phyloP scores from a whole-genome alignment of 2,113 vertebrate species.

The Paracanthobrama guichenoti region DNA sequence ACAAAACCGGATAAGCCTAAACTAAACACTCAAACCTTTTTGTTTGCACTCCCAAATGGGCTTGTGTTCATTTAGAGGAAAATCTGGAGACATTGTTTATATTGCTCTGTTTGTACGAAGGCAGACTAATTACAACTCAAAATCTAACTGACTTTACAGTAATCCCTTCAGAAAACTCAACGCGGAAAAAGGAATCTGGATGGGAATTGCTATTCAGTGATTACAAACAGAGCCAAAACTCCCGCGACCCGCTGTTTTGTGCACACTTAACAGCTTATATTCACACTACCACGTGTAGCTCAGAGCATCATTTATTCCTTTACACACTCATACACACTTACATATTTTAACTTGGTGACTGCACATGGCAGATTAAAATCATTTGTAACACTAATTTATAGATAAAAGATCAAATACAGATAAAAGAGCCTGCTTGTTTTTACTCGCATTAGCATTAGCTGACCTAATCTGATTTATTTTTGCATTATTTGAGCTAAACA shows the following conservation, averaged over 20 bases:
- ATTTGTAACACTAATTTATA: background rate
- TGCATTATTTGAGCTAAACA: conserved; percentile 1
- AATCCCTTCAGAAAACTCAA: conserved; percentile 62
- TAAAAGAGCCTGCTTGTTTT: background rate
- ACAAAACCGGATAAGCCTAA: conserved; percentile 67
- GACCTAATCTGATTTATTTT: background rate
- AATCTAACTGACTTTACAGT: conserved; percentile 63
- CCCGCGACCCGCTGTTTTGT: background rate
- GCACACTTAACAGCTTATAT: background rate
- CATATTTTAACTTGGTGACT: background rate
- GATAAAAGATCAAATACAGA: background rate
- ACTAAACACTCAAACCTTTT: conserved; percentile 67
- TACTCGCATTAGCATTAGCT: background rate
- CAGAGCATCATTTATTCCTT: background rate
- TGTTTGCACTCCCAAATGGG: conserved; percentile 61
- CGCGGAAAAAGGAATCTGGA: conserved; percentile 27
- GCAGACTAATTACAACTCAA: conserved; percentile 65
- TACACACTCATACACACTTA: too few relatives aligned
- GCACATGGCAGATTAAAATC: background rate
- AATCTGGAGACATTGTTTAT: conserved; percentile 69
- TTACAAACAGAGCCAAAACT: conserved; percentile 11
- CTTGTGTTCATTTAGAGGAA: conserved; percentile 63
- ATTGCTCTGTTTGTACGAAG: conserved; percentile 66
- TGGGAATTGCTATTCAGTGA: conserved; percentile 8
- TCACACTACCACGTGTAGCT: background rate